Evolutionary conservation across 2,113 vertebrate species (phyloP), one percentile per base, ranked within the genome.

Genomic region (Syngnathoides biaculeatus): DNA sequence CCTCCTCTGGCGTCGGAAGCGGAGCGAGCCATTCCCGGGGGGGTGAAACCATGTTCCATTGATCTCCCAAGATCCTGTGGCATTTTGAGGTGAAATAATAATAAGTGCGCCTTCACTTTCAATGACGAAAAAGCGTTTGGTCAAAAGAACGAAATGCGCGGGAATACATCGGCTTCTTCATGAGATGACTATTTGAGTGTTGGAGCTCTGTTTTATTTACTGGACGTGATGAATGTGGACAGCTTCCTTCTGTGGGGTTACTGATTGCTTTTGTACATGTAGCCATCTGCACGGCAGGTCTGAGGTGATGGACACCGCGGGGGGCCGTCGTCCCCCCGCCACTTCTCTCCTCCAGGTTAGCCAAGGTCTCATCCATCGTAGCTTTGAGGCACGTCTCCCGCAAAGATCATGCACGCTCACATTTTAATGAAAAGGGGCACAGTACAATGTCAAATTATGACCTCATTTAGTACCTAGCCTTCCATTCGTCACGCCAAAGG

Each of bases 71-170:
- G 82, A 77, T 72, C 61, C 57, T 56, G 52, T 83, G 83, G 73
- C 79, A 86, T 86, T 89, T 87, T 79, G 53, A 56, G 75, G 48
- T 67, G 59, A 72, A 40, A 61, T 61, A 79, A 73, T 81, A 68
- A 81, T 80, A 50, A 69, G 82, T 82, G 65, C 69, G 22, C 67
- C 72, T 65, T 64, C 56, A 62, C 53, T 83, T 70, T 77, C 71
- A 65, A 81, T 65, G 75, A 67, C 64, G 67, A 6, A 42, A n/a
- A 27, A 68, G 71, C 55, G 62, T 78, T 77, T 69, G 62, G 30
- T 35, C 30, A 64, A 68, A 67, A 77, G 50, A 62, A 56, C 24
- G 66, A 65, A 61, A 43, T 55, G 48, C 43, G 65, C 20, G 47
- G 11, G 35, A 30, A 55, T 45, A n/a, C 13, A 14, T 40, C 0